These are phyloP conservation scores for Phyllotreta striolata DNA, from an alignment of 2,888 invertebrate species.

Conservation along the genomic window DNA sequence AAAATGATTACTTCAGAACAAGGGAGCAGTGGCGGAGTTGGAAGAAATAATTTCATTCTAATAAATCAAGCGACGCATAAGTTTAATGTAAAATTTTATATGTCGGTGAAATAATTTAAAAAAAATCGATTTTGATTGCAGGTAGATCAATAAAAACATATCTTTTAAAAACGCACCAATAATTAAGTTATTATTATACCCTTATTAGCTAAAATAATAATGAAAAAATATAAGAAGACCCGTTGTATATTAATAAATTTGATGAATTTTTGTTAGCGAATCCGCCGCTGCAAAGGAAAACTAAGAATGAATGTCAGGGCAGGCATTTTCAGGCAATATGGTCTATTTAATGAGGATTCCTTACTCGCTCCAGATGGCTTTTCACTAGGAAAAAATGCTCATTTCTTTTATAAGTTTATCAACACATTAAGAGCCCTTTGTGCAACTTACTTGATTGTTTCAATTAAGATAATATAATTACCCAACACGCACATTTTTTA, in stretches of 20 bases:
- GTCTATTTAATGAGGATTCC: slow-evolving; percentile 36
- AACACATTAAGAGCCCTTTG: slow-evolving; percentile 21
- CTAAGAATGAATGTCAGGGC: slow-evolving; percentile 28
- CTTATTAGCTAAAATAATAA: no score
- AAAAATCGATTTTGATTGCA: no score
- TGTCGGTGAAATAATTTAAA: no score
- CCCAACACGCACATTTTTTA: neutral
- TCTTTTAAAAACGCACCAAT: no score
- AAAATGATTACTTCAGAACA: slow-evolving; percentile 35
- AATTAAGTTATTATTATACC: no score
- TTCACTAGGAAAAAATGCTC: slow-evolving; percentile 25
- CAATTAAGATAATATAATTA: slow-evolving; percentile 25
- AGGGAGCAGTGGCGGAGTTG: slow-evolving; percentile 10
- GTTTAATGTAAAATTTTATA: no score
- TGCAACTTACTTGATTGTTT: slow-evolving; percentile 4
- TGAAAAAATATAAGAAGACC: neutral
- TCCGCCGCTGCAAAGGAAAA: slow-evolving; percentile 20
- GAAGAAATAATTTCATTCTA: neutral
- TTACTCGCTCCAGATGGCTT: slow-evolving; percentile 31
- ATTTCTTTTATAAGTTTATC: slow-evolving; percentile 28
- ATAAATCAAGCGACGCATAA: no score
- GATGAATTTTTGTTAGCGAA: slow-evolving; percentile 1
- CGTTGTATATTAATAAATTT: neutral
- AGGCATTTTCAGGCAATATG: slow-evolving; percentile 33
- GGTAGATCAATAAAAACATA: no score